These are phyloP conservation scores for Adela reaumurella DNA, from an alignment of 2,888 invertebrate species.

Conservation along the genomic window DNA sequence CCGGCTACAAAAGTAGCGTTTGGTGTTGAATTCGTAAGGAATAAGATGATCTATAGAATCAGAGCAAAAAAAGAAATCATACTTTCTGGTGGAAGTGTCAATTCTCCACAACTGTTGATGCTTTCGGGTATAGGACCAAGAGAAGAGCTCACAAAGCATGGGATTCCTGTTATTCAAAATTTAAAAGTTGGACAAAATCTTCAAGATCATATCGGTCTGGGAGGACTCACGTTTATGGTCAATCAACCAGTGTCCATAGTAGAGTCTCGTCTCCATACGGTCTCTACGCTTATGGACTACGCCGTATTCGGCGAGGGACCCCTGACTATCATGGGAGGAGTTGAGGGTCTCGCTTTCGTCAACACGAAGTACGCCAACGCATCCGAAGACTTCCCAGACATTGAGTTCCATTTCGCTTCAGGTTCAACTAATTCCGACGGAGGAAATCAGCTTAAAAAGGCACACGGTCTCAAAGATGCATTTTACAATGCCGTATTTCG, in stretches of 20 bases:
- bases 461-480: conserved; percentile 70
- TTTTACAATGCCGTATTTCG: conserved; percentile 74
- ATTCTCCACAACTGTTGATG: conserved; percentile 92
- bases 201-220: conserved; percentile 86
- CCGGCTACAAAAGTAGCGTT: conserved; percentile 72
- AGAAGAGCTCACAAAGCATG: conserved; percentile 65
- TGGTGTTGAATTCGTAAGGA: conserved; percentile 77
- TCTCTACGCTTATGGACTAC: conserved; percentile 78
- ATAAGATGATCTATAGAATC: conserved; percentile 68
- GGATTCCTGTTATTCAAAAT: conserved; percentile 78
- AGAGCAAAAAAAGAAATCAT: conserved; percentile 84
- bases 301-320: conserved; percentile 81
- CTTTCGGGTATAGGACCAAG: conserved; percentile 84
- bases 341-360: conserved; percentile 85
- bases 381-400: conserved; percentile 80
- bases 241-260: conserved; percentile 77
- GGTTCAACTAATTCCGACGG: conserved; percentile 85
- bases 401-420: conserved; percentile 85
- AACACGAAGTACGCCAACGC: conserved; percentile 82
- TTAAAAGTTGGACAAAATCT: conserved; percentile 81
- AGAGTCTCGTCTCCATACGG: conserved; percentile 73
- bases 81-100: conserved; percentile 86
- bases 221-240: conserved; percentile 79
- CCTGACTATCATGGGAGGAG: conserved; percentile 82
- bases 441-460: conserved; percentile 75